A percentile compares a stretch with the other conserved stretches of the same genome.
Evolutionary conservation across 1,140 invertebrate species (phyloP).

Genomic region (Dendroctonus valens): DNA sequence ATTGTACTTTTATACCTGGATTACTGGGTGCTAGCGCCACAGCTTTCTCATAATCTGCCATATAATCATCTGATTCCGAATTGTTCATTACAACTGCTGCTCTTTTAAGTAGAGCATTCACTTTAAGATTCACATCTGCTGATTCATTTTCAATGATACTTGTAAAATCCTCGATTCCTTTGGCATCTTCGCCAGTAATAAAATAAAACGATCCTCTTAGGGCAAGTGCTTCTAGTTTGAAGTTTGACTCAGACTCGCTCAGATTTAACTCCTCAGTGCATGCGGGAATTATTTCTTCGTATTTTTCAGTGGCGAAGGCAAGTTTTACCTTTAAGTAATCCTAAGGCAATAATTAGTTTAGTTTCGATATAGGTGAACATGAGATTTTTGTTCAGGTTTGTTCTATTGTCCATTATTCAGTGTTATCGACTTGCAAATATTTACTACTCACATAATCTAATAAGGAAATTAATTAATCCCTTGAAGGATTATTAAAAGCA

Average conservation of each 20-base stretch:
- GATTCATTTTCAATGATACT: constrained; percentile 61
- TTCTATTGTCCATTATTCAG: too few species aligned
- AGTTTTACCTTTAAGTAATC: constrained; percentile 66
- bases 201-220: constrained; percentile 82
- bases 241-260: constrained; percentile 54
- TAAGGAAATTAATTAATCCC: too few species aligned
- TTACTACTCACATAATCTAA: too few species aligned
- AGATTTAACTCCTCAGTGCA: constrained; percentile 80
- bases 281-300: constrained; percentile 72
- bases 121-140: constrained; percentile 62
- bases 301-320: constrained; percentile 68
- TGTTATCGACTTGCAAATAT: too few species aligned
- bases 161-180: constrained; percentile 71
- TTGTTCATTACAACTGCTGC: constrained; percentile 80
- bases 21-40: constrained; percentile 75
- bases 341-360: constrained; percentile 45
- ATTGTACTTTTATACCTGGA: constrained; percentile 58
- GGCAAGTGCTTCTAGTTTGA: constrained; percentile 67
- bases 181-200: constrained; percentile 68
- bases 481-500: too few species aligned
- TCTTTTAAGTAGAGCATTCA: constrained; percentile 89
- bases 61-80: constrained; percentile 68
- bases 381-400: too few species aligned
- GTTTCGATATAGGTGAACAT: too few species aligned
- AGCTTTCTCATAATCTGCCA: constrained; percentile 76